These are phyloP conservation scores for Parotocinclus haroldoi DNA, from an alignment of 2,797 vertebrate species.

Conservation along the genomic window DNA sequence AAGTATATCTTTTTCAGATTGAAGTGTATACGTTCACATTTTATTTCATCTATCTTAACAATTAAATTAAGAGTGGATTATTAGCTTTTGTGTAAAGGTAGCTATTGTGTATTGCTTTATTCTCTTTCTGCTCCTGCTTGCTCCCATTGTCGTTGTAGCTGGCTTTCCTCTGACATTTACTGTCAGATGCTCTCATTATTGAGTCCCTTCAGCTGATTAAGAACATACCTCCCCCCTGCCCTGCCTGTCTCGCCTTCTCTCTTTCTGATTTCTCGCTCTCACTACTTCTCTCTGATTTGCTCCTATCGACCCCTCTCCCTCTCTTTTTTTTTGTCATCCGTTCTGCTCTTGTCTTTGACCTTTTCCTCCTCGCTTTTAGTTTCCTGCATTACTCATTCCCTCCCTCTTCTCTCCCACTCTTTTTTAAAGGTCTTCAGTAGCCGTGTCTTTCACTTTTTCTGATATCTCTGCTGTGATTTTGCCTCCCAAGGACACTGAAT, in stretches of 20 bases:
- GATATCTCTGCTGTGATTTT: constrained; percentile 35
- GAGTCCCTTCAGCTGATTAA: constrained; percentile 63
- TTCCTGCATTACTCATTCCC: constrained; percentile 52
- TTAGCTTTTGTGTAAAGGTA: too few relatives aligned
- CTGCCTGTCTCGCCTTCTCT: not conserved
- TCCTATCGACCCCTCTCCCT: constrained; percentile 33
- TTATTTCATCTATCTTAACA: too few relatives aligned
- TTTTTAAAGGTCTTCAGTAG: constrained; percentile 27
- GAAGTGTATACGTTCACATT: too few relatives aligned
- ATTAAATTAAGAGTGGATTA: too few relatives aligned
- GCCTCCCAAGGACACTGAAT: constrained; percentile 37
- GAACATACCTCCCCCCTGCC: constrained; percentile 31
- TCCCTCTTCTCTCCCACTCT: not conserved
- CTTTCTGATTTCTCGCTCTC: constrained; percentile 46
- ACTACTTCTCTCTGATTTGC: constrained; percentile 14
- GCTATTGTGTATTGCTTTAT: not conserved
- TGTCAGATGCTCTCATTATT: constrained; percentile 71
- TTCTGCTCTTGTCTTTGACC: constrained; percentile 53
- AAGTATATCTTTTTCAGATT: too few relatives aligned
- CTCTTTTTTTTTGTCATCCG: constrained; percentile 35
- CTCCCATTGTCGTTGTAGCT: constrained; percentile 1
- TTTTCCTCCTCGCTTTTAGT: constrained; percentile 25
- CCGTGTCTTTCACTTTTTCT: constrained; percentile 25
- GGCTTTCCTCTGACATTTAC: constrained; percentile 64
- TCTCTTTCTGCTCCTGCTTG: not conserved